phyloP scores from a whole-genome alignment of 2,797 vertebrate genomes.

The Crenichthys baileyi region DNA sequence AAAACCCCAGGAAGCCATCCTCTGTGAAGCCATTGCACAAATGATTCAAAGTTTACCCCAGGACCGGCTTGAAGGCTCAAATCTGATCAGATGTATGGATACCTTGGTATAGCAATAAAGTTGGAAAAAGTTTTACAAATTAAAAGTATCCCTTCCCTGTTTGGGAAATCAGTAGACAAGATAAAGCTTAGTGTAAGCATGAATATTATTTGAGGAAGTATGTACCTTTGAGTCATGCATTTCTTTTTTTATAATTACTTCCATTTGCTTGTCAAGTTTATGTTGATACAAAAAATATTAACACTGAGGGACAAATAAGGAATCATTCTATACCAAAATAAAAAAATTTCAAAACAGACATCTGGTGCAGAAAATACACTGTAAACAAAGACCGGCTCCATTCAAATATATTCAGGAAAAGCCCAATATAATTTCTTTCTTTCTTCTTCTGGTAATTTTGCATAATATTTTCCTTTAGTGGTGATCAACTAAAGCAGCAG shows the following conservation, averaged over 20 bases:
- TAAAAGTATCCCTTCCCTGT: too few relatives aligned
- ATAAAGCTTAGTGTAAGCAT: too few relatives aligned
- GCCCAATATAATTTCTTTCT: background rate
- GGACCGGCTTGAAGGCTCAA: background rate
- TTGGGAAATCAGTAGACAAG: too few relatives aligned
- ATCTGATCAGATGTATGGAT: background rate
- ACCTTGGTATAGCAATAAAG: background rate
- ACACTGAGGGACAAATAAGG: background rate
- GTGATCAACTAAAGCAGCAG: background rate
- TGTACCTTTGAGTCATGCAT: background rate
- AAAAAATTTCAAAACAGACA: background rate
- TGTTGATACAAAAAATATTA: background rate
- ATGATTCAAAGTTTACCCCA: background rate
- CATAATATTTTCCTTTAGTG: background rate
- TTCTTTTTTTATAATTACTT: background rate
- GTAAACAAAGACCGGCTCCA: background rate
- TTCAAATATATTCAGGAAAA: background rate
- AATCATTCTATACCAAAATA: background rate
- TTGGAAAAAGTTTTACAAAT: too few relatives aligned
- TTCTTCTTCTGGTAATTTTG: background rate
- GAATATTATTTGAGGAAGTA: background rate
- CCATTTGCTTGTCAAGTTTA: background rate
- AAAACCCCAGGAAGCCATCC: background rate
- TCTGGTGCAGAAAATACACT: background rate
- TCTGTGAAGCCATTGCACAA: background rate